phyloP scores from a whole-genome alignment of 64 coral and sea anemone genomes.

The Actinia tenebrosa region DNA sequence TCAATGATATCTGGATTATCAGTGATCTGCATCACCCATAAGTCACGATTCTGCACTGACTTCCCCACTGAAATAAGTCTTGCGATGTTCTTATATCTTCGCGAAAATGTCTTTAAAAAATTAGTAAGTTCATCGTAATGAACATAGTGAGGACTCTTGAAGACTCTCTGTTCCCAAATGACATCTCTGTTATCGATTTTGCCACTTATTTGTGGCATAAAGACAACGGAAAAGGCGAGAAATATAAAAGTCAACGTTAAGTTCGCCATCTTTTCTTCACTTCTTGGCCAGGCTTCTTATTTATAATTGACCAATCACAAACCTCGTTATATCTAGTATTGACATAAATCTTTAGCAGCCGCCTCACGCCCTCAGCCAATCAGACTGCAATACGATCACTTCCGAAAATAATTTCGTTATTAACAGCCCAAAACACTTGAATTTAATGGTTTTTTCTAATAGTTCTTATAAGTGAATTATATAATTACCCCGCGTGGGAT shows the following conservation, averaged over 20 bases:
- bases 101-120: constrained; percentile 39
- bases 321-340: neutral
- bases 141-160: constrained; percentile 43
- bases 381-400: constrained; percentile 1
- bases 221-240: neutral
- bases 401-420: neutral
- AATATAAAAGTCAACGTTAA: neutral
- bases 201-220: neutral
- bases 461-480: neutral
- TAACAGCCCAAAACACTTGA: neutral
- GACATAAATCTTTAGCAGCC: constrained; percentile 4
- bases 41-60: constrained; percentile 62
- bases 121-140: constrained; percentile 68
- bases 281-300: neutral
- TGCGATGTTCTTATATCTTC: constrained; percentile 64
- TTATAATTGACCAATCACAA: constrained; percentile 11
- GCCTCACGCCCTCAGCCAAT: constrained; percentile 20
- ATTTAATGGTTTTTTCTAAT: neutral
- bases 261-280: constrained; percentile 5
- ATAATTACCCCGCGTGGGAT: neutral
- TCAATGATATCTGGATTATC: constrained; percentile 71
- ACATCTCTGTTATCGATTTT: constrained; percentile 16
- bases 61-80: constrained; percentile 58
- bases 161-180: constrained; percentile 8
- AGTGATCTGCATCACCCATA: constrained; percentile 86